Base-by-base conservation (phyloP, 2,797 vertebrate genomes). In the Sebastes melanostomus region DNA sequence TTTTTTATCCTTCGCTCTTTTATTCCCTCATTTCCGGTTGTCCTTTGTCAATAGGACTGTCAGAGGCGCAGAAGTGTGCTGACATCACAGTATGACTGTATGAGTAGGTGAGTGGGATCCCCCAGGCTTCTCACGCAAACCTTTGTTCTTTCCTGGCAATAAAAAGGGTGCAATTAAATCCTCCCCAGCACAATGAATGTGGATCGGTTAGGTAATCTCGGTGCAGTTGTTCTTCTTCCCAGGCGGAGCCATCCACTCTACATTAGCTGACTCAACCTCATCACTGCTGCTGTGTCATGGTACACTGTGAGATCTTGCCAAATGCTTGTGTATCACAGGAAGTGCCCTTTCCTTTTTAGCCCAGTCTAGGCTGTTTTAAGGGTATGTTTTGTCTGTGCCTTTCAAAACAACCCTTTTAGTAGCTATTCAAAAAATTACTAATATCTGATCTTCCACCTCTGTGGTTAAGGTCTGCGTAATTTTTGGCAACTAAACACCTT, bases 101-200 rank as follows among this genome's bases (percentile, higher is more conserved):
- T 74, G 66, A 69, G 79, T 70, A 2, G 61, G 38, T 36, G 59
- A 72, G 85, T 84, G 68, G 83, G 46, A 72, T 63, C 78, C 89
- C 89, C 82, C 30, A 62, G 81, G 83, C 84, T n/a, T 30, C 66
- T 60, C 66, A 50, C 20, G 52, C 77, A 84, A 76, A 70, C 69
- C 72, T 69, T 88, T 82, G 38, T 83, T 78, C 69, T 75, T 61
- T 60, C 34, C 77, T 18, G 11, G 72, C 13, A 83, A 72, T 76
- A 69, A 83, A 82, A 85, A 84, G 22, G 52, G 50, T 20, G 30
- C 62, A 85, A 88, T 90, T 90, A 88, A 85, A 84, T 88, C 70
- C 61, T 84, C 72, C 62, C 32, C 32, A 58, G 56, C 55, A 68
- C 66, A 77, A 55, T 80, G 56, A 68, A 66, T 68, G 1, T 27